A percentile compares a stretch with the other conserved stretches of the same genome.
Conservation (phyloP, 2,113 vertebrate genomes). For the Phocoena sinus region DNA sequence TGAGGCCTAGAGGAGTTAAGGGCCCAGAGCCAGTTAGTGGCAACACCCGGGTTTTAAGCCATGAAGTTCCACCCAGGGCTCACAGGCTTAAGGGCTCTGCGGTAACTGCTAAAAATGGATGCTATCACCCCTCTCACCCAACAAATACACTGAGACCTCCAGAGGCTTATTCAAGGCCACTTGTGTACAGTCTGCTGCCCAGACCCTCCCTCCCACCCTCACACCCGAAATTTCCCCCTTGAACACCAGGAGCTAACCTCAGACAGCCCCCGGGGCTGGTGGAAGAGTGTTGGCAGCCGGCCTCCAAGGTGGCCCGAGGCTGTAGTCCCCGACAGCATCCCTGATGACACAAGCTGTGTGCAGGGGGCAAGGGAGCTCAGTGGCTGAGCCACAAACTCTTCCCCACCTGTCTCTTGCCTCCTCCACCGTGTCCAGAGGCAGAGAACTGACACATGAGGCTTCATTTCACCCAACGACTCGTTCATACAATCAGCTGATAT, state of each 20-base stretch:
- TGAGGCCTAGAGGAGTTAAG: background rate
- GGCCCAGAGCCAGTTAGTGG: background rate
- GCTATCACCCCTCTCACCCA: background rate
- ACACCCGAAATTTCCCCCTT: background rate
- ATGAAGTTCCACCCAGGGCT: background rate
- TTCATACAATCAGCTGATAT: too few relatives aligned
- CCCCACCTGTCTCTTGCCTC: background rate
- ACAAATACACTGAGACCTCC: background rate
- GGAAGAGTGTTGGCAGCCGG: background rate
- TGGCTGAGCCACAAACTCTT: background rate
- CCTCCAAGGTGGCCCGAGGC: background rate
- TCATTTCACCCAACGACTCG: background rate
- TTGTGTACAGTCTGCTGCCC: too few relatives aligned
- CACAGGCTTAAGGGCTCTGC: background rate
- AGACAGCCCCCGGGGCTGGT: too few relatives aligned
- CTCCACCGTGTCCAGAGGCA: background rate
- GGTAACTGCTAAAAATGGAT: background rate
- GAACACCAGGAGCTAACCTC: background rate
- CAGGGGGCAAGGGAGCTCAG: background rate
- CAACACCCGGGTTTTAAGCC: background rate
- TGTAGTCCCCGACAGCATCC: background rate
- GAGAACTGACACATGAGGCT: rapidly evolving
- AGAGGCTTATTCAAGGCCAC: background rate
- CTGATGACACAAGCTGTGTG: background rate
- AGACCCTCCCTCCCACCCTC: background rate